phyloP scores from a whole-genome alignment of 2,113 vertebrate genomes.

The Equus przewalskii region DNA sequence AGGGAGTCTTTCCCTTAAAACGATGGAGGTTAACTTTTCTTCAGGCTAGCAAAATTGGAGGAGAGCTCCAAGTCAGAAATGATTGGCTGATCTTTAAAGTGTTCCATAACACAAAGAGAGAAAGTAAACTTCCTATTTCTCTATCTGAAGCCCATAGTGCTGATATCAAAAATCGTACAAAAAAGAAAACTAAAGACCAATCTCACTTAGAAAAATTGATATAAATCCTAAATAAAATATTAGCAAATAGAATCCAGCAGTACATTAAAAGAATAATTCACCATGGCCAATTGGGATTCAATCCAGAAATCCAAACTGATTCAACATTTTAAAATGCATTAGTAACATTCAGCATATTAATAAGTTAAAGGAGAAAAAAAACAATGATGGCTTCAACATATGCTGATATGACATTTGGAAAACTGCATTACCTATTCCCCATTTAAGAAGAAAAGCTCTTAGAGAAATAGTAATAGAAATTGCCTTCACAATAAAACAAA shows the following conservation, averaged over 20 bases:
- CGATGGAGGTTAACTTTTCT: background rate
- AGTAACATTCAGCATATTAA: conserved; percentile 81
- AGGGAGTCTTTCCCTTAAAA: background rate
- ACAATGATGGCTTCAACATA: conserved; percentile 72
- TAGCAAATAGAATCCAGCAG: conserved; percentile 52
- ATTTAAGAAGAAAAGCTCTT: conserved; percentile 59
- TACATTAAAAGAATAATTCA: conserved; percentile 70
- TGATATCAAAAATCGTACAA: conserved; percentile 52
- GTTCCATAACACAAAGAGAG: background rate
- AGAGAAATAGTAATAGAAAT: conserved; percentile 60
- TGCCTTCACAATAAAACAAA: conserved; percentile 31
- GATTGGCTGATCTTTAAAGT: background rate
- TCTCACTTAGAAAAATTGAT: conserved; percentile 65
- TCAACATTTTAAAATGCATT: conserved; percentile 78
- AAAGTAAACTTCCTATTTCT: background rate
- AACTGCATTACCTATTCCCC: conserved; percentile 44
- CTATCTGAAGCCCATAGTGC: background rate
- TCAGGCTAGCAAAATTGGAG: background rate
- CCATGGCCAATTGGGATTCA: conserved; percentile 54
- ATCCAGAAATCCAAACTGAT: conserved; percentile 58
- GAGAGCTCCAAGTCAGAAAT: background rate
- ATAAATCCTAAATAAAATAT: conserved; percentile 67
- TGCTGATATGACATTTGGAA: conserved; percentile 75
- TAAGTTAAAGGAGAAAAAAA: conserved; percentile 72
- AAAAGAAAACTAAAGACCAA: conserved; percentile 68